phyloP scores from a whole-genome alignment of 2,888 invertebrate genomes.

The Sinotaia quadrata region DNA sequence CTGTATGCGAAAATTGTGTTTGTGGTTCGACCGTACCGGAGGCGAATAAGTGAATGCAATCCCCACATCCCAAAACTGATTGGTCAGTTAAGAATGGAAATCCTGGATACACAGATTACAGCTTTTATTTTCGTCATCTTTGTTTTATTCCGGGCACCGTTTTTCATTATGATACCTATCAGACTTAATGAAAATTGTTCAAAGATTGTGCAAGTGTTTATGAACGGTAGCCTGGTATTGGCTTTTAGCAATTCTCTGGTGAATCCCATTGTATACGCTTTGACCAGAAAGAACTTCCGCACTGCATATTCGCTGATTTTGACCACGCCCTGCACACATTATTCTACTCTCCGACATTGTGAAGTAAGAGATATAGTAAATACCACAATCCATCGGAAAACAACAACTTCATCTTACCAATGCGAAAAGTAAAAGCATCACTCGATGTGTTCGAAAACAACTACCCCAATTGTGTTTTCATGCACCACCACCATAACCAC shows the following conservation, averaged over 20 bases:
- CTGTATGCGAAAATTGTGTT: conserved; percentile 42
- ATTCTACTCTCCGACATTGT: too few species aligned
- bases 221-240: conserved; percentile 38
- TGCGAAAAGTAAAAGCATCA: too few species aligned
- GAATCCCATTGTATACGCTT: conserved; percentile 37
- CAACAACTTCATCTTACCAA: too few species aligned
- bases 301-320: conserved; percentile 22
- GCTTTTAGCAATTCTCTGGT: conserved; percentile 40
- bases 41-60: conserved; percentile 12
- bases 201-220: conserved; percentile 37
- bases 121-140: conserved; percentile 42
- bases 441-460: too few species aligned
- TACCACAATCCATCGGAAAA: too few species aligned
- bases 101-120: conserved; percentile 39
- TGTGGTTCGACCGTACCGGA: conserved; percentile 32
- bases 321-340: conserved; percentile 8
- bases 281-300: conserved; percentile 40
- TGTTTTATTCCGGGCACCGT: conserved; percentile 48
- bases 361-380: too few species aligned
- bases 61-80: not conserved
- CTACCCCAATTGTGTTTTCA: too few species aligned
- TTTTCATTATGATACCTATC: conserved; percentile 39
- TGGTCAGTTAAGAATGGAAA: conserved; percentile 26
- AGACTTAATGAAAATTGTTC: conserved; percentile 31
- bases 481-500: too few species aligned